Conservation (phyloP, 1,140 invertebrate genomes). For the Drosophila oshimai region DNA sequence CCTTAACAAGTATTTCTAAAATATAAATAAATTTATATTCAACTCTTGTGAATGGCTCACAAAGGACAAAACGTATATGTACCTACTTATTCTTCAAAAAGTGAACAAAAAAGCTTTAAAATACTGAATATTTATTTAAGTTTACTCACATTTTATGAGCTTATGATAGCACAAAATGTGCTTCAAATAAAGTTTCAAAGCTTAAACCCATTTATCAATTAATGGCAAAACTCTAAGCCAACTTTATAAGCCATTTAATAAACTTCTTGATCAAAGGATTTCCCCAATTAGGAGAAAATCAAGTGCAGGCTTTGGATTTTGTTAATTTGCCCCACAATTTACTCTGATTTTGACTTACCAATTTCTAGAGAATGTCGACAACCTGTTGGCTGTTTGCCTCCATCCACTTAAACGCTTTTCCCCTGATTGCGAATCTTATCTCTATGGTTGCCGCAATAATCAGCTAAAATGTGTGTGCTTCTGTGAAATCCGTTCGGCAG, state of each 20-base stretch:
- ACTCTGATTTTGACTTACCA: conserved; percentile 34
- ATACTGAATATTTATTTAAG: no score
- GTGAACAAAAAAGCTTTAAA: no score
- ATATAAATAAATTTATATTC: no score
- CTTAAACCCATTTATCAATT: background rate
- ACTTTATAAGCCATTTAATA: background rate
- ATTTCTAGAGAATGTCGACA: conserved; percentile 28
- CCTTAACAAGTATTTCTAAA: no score
- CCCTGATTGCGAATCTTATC: conserved; percentile 15
- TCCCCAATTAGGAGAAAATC: background rate
- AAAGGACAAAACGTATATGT: no score
- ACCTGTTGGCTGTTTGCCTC: conserved; percentile 50
- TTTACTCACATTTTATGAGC: no score
- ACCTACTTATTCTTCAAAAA: no score
- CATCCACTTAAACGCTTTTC: conserved; percentile 17
- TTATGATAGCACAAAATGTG: background rate
- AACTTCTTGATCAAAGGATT: background rate
- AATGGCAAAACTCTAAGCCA: background rate
- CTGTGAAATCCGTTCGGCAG: conserved; percentile 19
- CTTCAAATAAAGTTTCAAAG: background rate
- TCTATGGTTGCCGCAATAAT: conserved; percentile 13
- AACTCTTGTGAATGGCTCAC: no score
- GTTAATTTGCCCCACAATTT: background rate
- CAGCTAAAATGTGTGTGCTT: background rate
- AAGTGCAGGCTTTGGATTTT: background rate